Conservation (phyloP, 2,113 vertebrate species). For the Halichoerus grypus region DNA sequence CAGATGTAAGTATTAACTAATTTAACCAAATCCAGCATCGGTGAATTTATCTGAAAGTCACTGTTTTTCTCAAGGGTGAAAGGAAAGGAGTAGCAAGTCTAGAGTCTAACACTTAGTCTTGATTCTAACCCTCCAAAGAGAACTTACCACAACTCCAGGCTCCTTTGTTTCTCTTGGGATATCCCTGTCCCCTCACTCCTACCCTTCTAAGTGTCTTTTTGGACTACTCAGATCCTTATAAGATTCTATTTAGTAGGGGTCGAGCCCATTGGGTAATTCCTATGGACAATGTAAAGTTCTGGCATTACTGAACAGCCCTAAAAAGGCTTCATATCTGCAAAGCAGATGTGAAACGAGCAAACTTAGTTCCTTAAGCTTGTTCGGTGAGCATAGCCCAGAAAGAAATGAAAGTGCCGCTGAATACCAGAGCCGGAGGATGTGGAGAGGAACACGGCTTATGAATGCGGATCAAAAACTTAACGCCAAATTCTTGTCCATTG, state of each 20-base stretch:
- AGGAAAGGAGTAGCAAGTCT: neutral
- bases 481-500: neutral
- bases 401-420: neutral
- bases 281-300: neutral
- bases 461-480: neutral
- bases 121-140: neutral
- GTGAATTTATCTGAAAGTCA: neutral
- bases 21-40: neutral
- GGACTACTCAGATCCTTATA: neutral
- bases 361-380: neutral
- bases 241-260: neutral
- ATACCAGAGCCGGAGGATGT: neutral
- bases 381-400: neutral
- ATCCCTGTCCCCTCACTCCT: neutral
- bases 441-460: neutral
- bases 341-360: conserved; percentile 28
- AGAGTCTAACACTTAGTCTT: neutral
- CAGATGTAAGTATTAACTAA: neutral
- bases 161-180: neutral
- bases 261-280: neutral
- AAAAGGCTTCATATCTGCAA: neutral
- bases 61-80: neutral
- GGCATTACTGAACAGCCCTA: conserved; percentile 9
- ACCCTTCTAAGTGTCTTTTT: neutral
- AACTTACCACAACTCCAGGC: neutral